These are phyloP conservation scores for Heterodera carotae DNA, from an alignment of 1,140 invertebrate species.

Conservation along the genomic window DNA sequence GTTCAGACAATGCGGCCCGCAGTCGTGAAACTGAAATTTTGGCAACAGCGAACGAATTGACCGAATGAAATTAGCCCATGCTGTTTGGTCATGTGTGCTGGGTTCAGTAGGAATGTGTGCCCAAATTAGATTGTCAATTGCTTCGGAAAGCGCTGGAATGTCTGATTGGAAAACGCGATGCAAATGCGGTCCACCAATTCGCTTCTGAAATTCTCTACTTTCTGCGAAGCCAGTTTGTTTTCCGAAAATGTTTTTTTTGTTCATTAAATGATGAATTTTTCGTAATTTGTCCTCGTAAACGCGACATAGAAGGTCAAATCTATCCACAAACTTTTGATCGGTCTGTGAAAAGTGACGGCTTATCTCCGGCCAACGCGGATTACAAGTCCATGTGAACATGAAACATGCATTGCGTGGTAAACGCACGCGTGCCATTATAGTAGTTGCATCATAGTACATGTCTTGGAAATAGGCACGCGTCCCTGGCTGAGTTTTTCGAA, in stretches of 20 bases:
- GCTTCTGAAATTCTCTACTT: conserved; percentile 14
- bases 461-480: conserved; percentile 4
- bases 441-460: conserved; percentile 5
- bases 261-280: background rate
- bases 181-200: conserved; percentile 2
- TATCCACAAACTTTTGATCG: background rate
- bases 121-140: conserved; percentile 12
- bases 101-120: conserved; percentile 8
- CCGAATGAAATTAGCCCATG: conserved; percentile 1
- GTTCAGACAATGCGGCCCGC: background rate
- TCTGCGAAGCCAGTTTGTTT: conserved; percentile 5
- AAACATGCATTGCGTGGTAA: background rate
- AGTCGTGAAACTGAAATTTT: conserved; percentile 5
- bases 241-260: conserved; percentile 19
- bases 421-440: background rate
- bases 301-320: background rate
- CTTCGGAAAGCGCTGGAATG: background rate
- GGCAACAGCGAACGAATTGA: background rate
- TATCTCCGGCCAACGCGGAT: conserved; percentile 11
- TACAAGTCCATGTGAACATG: conserved; percentile 7
- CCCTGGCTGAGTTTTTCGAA: background rate
- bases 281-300: background rate
- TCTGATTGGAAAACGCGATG: background rate
- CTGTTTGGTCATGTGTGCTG: background rate
- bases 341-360: background rate